Base-by-base conservation (phyloP, 2,888 invertebrate species). In the Pocota personata region DNA sequence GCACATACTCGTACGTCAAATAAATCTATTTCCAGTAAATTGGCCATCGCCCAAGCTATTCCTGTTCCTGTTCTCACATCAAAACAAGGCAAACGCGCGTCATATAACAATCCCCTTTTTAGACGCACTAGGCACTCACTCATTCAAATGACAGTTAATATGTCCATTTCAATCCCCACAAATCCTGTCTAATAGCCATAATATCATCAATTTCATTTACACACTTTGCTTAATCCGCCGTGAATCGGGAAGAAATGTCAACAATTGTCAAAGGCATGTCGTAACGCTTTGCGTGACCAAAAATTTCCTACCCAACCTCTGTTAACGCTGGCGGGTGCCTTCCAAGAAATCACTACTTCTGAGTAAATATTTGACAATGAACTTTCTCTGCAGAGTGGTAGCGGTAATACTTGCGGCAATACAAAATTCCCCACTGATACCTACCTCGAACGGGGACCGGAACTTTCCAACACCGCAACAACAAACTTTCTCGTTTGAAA, bases 301-400 rank as follows among this genome's bases (percentile, higher is more conserved):
- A 66, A 71, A 69, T 69, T 37, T 19, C 12, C 3, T 24, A 16
- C 24, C 24, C 19, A 0, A 30, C 48, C 19, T 4, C 32, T 12
- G 24, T 35, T 30, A 0, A 32, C 7, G n/a, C n/a, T n/a, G n/a
- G n/a, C n/a, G 16, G 48, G 60, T 60, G 35, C 21, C 35, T 35
- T 16, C 24, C 43, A 46, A 62, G 66, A 48, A 78, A 73, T 78
- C 83, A 78, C 83, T 75, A 58, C 43, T 73, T 32, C 10, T 64
- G 64, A 27, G 75, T 79, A 76, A 84, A 84, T 84, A 84, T 84
- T 84, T 80, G 78, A 50, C 62, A 84, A 69, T 69, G 62, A 79
- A 69, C 84, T 71, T 75, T 58, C 67, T 48, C 40, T 37, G 14
- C 57, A 64, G 30, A 58, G 27, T 6, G 35, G 19, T 12, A 37